Base-by-base conservation (phyloP, 2,888 invertebrate genomes). In the Atethmia centrago region DNA sequence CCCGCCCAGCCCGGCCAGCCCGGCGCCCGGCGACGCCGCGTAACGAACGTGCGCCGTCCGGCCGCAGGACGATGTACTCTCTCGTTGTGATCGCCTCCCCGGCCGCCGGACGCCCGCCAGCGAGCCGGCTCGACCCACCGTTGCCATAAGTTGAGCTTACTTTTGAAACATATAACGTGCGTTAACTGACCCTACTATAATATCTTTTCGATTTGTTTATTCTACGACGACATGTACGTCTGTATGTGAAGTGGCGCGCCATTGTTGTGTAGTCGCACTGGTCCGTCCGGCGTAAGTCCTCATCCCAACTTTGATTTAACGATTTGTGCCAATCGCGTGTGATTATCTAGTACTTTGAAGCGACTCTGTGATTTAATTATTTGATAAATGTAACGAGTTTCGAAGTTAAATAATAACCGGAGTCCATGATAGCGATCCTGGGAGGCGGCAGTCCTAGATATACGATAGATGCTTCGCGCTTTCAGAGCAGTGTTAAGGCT, bases 381-480 rank as follows among this genome's bases (percentile, higher is more conserved):
- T 87, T 87, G 86, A 80, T 82, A 84, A 82, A 80, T 77, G 65
- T 84, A 80, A 74, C 81, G 71, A 80, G 77, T 82, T 85, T 87
- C 74, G 76, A 87, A 84, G 78, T 80, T 66, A 80, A 82, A 82
- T 84, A 79, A 79, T 80, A 71, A 82, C 74, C 82, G 81, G 82
- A 73, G 82, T 86, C 72, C 80, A 82, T 71, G 77, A 64, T 68
- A 72, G 73, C 73, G 76, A 80, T 83, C 85, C 82, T 83, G 82
- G 85, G 79, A 77, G 83, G 80, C 73, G 89, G 84, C 89, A 86
- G 89, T 85, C 88, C 88, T 88, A 87, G 74, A 87, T 81, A 85
- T 88, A 84, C 88, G 94, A 92, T 94, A 93, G 94, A 94, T 90
- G 95, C 95, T 95, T 95, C 90, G 92, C 93, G 94, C 95, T 95